These are phyloP conservation scores for Pelecanoides urinatrix DNA, from an alignment of 2,113 vertebrate genomes.

Conservation along the genomic window DNA sequence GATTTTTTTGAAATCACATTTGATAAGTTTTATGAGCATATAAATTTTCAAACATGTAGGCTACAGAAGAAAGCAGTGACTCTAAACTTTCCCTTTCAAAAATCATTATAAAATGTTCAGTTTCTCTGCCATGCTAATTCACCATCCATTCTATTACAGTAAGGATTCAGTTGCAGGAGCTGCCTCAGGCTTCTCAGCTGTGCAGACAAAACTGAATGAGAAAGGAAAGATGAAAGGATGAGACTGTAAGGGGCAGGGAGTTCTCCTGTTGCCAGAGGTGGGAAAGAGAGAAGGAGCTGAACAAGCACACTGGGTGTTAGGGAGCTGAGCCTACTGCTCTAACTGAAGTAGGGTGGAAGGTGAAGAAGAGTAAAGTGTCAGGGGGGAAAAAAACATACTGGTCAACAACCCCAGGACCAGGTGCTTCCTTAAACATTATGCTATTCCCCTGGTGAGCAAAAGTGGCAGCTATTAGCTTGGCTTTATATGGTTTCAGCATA, in stretches of 20 bases:
- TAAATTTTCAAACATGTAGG: background rate
- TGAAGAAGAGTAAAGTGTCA: background rate
- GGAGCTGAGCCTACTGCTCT: background rate
- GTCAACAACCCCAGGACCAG: background rate
- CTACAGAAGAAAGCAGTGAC: background rate
- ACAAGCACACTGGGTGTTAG: background rate
- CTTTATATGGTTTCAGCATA: background rate
- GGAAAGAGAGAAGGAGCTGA: background rate
- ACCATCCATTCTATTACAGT: background rate
- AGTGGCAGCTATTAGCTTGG: background rate
- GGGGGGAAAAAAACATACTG: background rate
- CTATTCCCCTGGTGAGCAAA: background rate
- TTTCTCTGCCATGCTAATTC: background rate
- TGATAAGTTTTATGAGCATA: background rate
- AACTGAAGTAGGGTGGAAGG: background rate
- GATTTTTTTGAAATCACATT: background rate
- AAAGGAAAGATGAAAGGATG: background rate
- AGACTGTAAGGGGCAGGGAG: background rate
- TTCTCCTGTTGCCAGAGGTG: background rate
- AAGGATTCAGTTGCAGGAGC: background rate
- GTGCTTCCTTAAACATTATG: background rate
- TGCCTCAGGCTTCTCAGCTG: background rate
- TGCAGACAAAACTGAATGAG: background rate
- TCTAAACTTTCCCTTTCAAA: background rate
- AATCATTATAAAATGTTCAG: background rate